Base-by-base conservation (phyloP, 1,140 invertebrate species). In the Drosophila chauvacae region DNA sequence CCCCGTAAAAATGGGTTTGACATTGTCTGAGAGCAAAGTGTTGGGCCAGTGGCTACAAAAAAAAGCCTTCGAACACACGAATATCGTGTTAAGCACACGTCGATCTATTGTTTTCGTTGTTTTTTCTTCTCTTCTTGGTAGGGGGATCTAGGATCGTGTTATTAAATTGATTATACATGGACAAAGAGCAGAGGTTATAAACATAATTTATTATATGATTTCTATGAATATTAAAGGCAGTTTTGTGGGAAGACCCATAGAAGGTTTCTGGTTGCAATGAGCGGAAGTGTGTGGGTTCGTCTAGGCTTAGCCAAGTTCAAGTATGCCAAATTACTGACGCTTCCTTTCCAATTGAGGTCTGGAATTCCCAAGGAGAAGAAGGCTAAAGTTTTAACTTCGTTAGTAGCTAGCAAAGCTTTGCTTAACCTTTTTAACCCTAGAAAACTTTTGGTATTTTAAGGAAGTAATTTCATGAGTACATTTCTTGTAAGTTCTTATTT, bases 1-100 rank as follows among this genome's bases (percentile, higher is more conserved):
- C 85, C 72, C 50, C 68, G 77, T 87, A 84, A 87, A 87, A 88
- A 87, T 77, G 84, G 77, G 80, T 80, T 80, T 88, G 80, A 88
- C 80, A 87, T 87, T 87, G 84, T 88, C 77, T 77, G 28, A 56
- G 60, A 20, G 50, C 41, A 66, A 84, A 81, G 79, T 86, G 79
- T 86, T 86, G 83, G 83, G 75, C 82, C 82, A 77, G 63, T 48
- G 58, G 53, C 73, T 61, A 57, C 57, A 59, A 51, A 51, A 59
- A 51, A 51, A 77, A 60, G 55, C 47, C 45, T 53, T 55, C 73
- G 45, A 39, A 44, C 51, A 55, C 51, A 61, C 61, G 69, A 80
- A 82, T 73, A 86, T 86, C 74, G 69, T 66, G 65, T 68, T 81
- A 81, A 84, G 68, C 73, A 68, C 84, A 88, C 80, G 77, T 88